phyloP scores from a whole-genome alignment of 2,113 vertebrate species.

The Eubucco bourcierii region DNA sequence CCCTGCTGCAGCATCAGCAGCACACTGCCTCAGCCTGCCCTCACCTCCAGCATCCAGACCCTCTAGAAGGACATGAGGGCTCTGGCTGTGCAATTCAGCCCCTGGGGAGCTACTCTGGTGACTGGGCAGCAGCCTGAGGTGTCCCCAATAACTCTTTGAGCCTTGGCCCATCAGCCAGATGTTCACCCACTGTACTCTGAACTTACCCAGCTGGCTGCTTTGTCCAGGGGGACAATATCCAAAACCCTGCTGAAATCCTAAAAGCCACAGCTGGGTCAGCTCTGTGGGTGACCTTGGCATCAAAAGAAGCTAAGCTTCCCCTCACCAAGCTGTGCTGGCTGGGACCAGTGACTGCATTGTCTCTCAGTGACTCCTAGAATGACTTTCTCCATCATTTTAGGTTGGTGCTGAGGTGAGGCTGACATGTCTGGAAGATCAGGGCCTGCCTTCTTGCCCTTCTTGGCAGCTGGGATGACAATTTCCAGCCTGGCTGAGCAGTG shows the following conservation, averaged over 20 bases:
- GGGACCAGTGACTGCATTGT: rapidly evolving
- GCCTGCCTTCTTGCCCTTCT: rapidly evolving
- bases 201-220: neutral
- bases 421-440: neutral
- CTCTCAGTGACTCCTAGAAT: neutral
- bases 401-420: neutral
- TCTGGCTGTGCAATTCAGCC: neutral
- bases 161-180: neutral
- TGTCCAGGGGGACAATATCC: neutral
- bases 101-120: neutral
- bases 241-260: neutral
- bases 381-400: neutral
- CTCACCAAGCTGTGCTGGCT: neutral
- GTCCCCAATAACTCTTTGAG: neutral
- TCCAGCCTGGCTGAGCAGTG: neutral
- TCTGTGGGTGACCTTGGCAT: neutral
- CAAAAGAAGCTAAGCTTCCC: neutral
- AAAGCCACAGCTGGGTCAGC: neutral
- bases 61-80: neutral
- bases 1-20: neutral
- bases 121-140: neutral
- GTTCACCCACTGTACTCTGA: neutral
- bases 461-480: neutral
- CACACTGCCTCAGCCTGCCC: neutral
- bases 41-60: neutral